phyloP scores from a whole-genome alignment of 2,797 vertebrate species.

The Antrozous pallidus region DNA sequence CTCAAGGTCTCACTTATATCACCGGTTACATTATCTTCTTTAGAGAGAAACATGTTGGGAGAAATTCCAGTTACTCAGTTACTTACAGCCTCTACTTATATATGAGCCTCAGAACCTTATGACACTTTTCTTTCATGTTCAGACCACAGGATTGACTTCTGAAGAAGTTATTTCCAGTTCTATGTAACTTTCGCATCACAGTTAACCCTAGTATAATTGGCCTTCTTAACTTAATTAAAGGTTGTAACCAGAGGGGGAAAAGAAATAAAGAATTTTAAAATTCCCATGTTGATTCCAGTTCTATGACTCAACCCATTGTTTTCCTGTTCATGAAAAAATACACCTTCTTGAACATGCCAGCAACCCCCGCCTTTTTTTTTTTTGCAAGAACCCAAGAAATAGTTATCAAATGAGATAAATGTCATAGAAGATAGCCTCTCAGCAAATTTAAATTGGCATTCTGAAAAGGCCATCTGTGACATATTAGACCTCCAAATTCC shows the following conservation, averaged over 20 bases:
- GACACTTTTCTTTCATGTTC: not conserved
- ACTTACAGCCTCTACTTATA: not conserved
- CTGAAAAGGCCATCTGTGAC: not conserved
- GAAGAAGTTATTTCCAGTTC: not conserved
- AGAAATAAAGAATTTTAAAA: not conserved
- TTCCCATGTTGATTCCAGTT: not conserved
- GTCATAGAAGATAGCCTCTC: not conserved
- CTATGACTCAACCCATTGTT: not conserved
- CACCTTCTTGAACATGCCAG: not conserved
- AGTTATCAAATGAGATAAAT: not conserved
- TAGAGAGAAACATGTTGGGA: not conserved
- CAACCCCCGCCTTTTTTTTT: too few relatives aligned
- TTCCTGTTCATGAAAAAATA: not conserved
- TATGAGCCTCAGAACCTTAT: not conserved
- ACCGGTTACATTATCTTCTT: not conserved
- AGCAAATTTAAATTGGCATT: not conserved
- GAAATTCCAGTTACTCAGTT: not conserved
- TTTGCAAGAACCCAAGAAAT: not conserved
- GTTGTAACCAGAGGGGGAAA: not conserved
- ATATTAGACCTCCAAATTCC: rapidly evolving
- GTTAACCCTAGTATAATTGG: not conserved
- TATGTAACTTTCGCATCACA: not conserved
- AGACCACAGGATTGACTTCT: not conserved
- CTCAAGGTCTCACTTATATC: not conserved
- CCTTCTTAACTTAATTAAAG: not conserved